phyloP scores from a whole-genome alignment of 2,888 invertebrate species.

The Mesoligia furuncula region DNA sequence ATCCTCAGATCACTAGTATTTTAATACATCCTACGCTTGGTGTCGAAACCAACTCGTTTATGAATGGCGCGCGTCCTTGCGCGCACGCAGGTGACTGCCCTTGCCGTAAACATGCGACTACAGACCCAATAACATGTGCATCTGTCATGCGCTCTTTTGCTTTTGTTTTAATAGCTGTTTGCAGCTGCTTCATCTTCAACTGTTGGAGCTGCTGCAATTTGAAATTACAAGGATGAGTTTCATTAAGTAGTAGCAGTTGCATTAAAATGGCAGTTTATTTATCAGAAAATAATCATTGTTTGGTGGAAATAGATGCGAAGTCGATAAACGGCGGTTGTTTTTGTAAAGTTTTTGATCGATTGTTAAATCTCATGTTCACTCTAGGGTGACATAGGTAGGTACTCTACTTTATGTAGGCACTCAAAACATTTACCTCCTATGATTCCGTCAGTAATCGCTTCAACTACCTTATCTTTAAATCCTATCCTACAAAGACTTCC shows the following conservation, averaged over 20 bases:
- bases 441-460: background rate
- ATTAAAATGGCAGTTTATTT: background rate
- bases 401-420: background rate
- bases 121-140: constrained; percentile 60
- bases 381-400: background rate
- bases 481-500: background rate
- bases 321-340: background rate
- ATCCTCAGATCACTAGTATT: background rate
- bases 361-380: too few species aligned
- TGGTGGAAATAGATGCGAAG: background rate
- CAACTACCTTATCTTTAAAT: background rate
- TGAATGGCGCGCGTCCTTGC: constrained; percentile 79
- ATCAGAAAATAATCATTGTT: background rate
- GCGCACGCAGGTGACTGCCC: constrained; percentile 70
- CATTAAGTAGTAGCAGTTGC: background rate
- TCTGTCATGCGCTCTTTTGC: constrained; percentile 48
- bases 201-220: constrained; percentile 10
- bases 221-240: constrained; percentile 10
- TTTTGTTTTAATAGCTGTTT: constrained; percentile 51
- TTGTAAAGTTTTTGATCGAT: background rate
- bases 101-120: constrained; percentile 62
- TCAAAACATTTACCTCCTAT: background rate
- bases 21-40: constrained; percentile 21
- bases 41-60: constrained; percentile 67
- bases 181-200: constrained; percentile 47